Percentiles rank a stretch among this genome's conserved stretches.
Evolutionary conservation across 2,113 vertebrate species (phyloP).

Genomic region (Leucopsar rothschildi): DNA sequence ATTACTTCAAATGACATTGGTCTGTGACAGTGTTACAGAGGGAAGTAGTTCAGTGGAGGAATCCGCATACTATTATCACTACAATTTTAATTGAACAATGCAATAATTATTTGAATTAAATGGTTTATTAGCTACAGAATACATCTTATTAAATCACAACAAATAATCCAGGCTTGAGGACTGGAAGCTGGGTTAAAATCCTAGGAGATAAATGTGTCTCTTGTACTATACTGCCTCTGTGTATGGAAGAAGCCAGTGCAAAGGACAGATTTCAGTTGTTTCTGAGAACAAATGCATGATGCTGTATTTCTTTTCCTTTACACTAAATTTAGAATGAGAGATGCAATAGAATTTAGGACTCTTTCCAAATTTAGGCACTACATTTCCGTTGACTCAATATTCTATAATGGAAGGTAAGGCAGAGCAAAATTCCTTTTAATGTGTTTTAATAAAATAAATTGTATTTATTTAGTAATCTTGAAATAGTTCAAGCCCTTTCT

Average conservation of each 20-base stretch:
- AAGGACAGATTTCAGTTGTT: background rate
- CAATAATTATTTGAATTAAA: conserved; percentile 37
- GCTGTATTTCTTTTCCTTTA: background rate
- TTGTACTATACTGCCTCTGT: background rate
- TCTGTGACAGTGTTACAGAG: background rate
- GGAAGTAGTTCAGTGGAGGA: background rate
- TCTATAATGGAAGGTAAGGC: background rate
- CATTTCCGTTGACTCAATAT: background rate
- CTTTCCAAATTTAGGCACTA: background rate
- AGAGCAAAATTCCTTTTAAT: background rate
- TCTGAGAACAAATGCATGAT: background rate
- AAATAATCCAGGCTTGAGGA: background rate
- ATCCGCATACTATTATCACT: background rate
- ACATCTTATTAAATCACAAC: background rate
- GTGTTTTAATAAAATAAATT: background rate
- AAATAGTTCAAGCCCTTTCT: background rate
- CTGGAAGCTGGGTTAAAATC: background rate
- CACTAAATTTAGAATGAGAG: background rate
- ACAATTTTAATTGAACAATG: conserved; percentile 3
- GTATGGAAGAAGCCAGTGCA: background rate
- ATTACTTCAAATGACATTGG: conserved; percentile 33
- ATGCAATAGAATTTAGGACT: background rate
- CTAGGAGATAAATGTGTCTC: background rate
- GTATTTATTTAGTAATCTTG: background rate
- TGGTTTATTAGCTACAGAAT: conserved; percentile 21